phyloP scores from a whole-genome alignment of 2,888 invertebrate genomes.

The Rhorus exstirpatorius region DNA sequence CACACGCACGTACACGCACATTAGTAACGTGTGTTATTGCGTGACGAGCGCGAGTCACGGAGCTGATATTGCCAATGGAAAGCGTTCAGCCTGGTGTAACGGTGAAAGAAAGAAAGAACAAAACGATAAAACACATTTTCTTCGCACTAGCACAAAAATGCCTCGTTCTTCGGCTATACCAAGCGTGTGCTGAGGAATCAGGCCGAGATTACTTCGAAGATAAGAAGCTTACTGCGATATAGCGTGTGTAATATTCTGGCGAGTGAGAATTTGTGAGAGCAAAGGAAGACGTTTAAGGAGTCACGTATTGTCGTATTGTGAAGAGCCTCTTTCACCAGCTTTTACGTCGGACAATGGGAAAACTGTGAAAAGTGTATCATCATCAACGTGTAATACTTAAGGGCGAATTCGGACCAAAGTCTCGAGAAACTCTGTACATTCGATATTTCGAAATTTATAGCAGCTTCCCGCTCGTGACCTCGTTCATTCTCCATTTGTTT shows the following conservation, averaged over 20 bases:
- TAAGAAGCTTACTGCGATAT: conserved; percentile 32
- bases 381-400: neutral
- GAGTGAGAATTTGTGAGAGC: no score
- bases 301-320: no score
- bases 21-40: conserved; percentile 45
- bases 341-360: no score
- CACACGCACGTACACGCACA: no score
- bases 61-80: conserved; percentile 53
- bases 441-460: neutral
- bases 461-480: conserved; percentile 2
- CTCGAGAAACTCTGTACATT: no score
- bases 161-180: conserved; percentile 3
- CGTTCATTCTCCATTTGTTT: neutral
- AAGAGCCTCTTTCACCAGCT: no score
- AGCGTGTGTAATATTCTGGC: neutral
- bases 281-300: no score
- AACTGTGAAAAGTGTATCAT: no score
- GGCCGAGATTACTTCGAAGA: conserved; percentile 51
- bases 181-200: conserved; percentile 57
- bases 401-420: neutral
- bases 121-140: conserved; percentile 19
- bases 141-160: conserved; percentile 34
- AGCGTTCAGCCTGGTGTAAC: conserved; percentile 56
- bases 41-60: conserved; percentile 55
- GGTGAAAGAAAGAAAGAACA: conserved; percentile 28